Conservation (phyloP, 2,797 vertebrate genomes). For the Chrosomus eos region DNA sequence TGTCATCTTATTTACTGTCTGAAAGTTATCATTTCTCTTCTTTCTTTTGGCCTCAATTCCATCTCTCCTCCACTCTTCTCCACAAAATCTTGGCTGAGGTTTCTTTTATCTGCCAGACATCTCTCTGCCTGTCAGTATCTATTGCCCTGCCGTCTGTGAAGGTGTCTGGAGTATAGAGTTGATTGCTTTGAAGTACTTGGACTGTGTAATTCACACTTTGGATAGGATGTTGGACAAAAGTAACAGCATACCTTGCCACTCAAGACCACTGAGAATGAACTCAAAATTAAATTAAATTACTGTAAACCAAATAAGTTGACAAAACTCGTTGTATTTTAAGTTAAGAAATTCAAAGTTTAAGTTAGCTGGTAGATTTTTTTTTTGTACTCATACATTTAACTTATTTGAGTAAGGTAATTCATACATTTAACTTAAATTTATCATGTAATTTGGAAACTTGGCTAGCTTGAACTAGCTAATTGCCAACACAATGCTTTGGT, state of each 20-base stretch:
- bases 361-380: too few species aligned
- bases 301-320: too few species aligned
- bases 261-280: background rate
- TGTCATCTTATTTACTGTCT: background rate
- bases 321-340: too few species aligned
- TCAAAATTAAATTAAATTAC: too few species aligned
- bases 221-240: conserved; percentile 20
- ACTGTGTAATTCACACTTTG: conserved; percentile 23
- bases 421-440: too few species aligned
- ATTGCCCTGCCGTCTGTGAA: conserved; percentile 7
- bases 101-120: conserved; percentile 19
- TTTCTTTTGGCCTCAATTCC: background rate
- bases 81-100: background rate
- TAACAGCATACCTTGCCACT: conserved; percentile 3
- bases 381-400: too few species aligned
- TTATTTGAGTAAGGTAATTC: too few species aligned
- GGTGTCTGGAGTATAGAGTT: conserved; percentile 13
- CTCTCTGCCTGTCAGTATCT: background rate
- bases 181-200: conserved; percentile 27
- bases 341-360: too few species aligned
- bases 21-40: background rate
- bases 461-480: too few species aligned
- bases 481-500: too few species aligned
- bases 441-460: too few species aligned
- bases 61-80: background rate